Evolutionary conservation across 1,140 invertebrate genomes (phyloP).

Genomic region (Brachionus rotundiformis): DNA sequence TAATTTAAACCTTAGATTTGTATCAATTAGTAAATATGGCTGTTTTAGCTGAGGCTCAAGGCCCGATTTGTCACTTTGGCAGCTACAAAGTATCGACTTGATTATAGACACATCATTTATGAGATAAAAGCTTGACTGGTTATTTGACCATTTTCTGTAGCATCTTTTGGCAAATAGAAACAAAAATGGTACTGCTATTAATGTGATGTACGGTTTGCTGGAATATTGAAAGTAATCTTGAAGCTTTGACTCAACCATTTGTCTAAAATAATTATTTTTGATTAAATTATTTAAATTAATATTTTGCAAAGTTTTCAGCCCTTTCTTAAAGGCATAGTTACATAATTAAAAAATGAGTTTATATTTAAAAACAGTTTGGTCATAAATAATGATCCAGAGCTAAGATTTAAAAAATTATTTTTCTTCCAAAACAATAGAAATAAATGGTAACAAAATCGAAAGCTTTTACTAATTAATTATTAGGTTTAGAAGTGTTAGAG

Average conservation of each 20-base stretch:
- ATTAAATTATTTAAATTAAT: background rate
- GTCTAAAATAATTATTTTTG: background rate
- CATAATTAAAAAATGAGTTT: background rate
- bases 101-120: background rate
- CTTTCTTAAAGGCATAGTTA: background rate
- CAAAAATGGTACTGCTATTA: conserved; percentile 13
- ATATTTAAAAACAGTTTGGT: background rate
- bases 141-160: background rate
- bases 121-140: background rate
- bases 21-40: conserved; percentile 2
- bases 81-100: background rate
- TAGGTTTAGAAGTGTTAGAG: too few relatives aligned
- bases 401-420: background rate
- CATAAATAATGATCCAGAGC: background rate
- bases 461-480: too few relatives aligned
- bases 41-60: background rate
- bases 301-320: background rate
- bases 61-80: background rate
- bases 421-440: too few relatives aligned
- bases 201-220: background rate
- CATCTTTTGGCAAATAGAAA: background rate
- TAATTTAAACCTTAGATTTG: background rate
- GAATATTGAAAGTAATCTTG: background rate
- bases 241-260: background rate
- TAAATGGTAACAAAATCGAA: too few relatives aligned